Evolutionary conservation across 2,888 invertebrate species (phyloP).

Genomic region (Dioctria linearis): DNA sequence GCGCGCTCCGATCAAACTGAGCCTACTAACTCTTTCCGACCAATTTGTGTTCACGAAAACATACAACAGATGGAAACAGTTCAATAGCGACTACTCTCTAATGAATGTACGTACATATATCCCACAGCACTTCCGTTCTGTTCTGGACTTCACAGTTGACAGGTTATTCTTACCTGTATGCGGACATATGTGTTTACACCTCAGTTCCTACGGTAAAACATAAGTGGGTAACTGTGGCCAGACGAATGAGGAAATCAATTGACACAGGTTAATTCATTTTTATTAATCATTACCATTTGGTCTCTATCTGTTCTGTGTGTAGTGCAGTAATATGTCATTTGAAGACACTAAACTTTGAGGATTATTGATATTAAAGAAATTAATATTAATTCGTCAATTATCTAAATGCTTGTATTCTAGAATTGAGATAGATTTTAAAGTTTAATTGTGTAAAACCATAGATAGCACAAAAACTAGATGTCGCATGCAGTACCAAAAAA

Average conservation of each 20-base stretch:
- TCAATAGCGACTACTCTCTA: conserved; percentile 45
- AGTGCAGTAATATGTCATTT: conserved; percentile 5
- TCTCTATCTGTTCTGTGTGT: background rate
- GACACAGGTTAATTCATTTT: conserved; percentile 27
- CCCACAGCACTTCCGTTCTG: conserved; percentile 64
- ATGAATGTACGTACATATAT: conserved; percentile 3
- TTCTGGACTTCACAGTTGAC: conserved; percentile 64
- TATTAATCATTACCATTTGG: conserved; percentile 13
- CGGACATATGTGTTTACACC: background rate
- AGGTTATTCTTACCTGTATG: conserved; percentile 60
- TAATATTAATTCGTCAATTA: too few relatives aligned
- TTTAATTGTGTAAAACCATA: too few relatives aligned
- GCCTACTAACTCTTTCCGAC: background rate
- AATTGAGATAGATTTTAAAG: too few relatives aligned
- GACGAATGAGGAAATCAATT: conserved; percentile 6
- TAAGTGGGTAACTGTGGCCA: background rate
- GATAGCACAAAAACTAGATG: too few relatives aligned
- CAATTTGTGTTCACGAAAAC: conserved; percentile 9
- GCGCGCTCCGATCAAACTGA: conserved; percentile 13
- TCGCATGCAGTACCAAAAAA: too few relatives aligned
- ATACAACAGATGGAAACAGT: conserved; percentile 41
- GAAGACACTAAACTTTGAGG: too few relatives aligned
- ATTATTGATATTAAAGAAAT: too few relatives aligned
- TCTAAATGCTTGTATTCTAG: too few relatives aligned
- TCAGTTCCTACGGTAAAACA: conserved; percentile 7